Evolutionary conservation across 1,140 invertebrate species (phyloP).

Genomic region (Rhopalosiphum padi): DNA sequence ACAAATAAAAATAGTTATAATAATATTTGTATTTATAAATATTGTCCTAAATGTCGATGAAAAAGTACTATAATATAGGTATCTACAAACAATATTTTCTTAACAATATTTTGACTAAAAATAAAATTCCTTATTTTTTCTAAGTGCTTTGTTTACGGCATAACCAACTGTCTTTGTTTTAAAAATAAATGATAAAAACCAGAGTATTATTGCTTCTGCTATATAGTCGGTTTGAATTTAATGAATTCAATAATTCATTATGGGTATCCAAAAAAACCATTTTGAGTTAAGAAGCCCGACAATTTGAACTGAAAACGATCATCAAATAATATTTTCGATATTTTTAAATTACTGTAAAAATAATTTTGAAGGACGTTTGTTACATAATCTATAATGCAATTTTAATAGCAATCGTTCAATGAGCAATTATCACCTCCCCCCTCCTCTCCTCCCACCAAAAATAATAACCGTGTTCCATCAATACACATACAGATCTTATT

Average conservation of each 20-base stretch:
- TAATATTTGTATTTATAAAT: neutral
- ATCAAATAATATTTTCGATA: neutral
- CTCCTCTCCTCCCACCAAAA: neutral
- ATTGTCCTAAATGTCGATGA: neutral
- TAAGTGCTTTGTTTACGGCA: neutral
- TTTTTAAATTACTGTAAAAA: neutral
- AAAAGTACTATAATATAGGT: neutral
- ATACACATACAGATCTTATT: neutral
- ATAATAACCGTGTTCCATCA: neutral
- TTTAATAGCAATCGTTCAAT: neutral
- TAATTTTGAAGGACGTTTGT: neutral
- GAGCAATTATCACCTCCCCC: neutral
- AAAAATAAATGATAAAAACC: neutral
- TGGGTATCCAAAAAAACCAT: neutral
- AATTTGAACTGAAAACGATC: neutral
- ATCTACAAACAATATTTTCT: neutral
- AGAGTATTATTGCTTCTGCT: neutral
- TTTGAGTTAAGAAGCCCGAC: neutral
- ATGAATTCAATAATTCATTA: neutral
- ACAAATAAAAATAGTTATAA: neutral
- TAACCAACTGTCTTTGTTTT: neutral
- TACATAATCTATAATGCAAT: neutral
- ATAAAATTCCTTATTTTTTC: neutral
- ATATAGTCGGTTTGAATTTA: neutral
- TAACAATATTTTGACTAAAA: neutral